Evolutionary conservation across 1,140 invertebrate species (phyloP), one percentile per base, ranked within the genome.

Genomic region (Drosophila kanapiae): DNA sequence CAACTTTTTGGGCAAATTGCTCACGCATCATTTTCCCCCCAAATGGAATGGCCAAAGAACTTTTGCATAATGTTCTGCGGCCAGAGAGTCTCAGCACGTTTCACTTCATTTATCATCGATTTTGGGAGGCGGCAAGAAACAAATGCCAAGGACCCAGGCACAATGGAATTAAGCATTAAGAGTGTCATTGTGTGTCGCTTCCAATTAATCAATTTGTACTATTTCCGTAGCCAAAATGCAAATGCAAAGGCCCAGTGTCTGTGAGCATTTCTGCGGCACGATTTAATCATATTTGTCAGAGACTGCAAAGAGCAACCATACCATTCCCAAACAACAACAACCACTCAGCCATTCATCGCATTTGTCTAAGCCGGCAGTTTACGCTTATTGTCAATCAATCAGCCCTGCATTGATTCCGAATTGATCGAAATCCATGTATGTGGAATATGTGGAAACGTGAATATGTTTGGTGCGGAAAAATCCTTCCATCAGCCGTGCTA

Each of bases 351-450:
- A 57, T 56, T 56, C 54, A 60, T 62, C 61, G 61, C 71, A 83
- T 79, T 80, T 76, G 71, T 83, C 81, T 83, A 58, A 64, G 60
- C 75, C 48, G 64, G 37, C 75, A 79, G 64, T 64, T 83, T 83
- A 71, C 71, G 80, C 64, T 84, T 83, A 83, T 83, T 83, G 81
- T 80, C 70, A 83, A 83, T 83, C 81, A 84, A 83, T 83, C 81
- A 83, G 81, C 48, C 31, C 38, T 49, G 49, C 63, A 77, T 78
- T 56, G 54, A 59, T 68, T 56, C 23, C 27, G 48, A 14, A 16
- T 51, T 23, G 23, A 31, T 51, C 75, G 43, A 56, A 9, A 40
- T 38, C 53, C 18, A 10, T 43, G 23, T 68, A 54, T 53, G 7
- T 9, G 16, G 67, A 54, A 47, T 23, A 43, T 51, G n/a, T 10